Percentiles rank a stretch among this genome's conserved stretches.
phyloP scores from a whole-genome alignment of 2,888 invertebrate species.

The Hydrotaea cyrtoneurina region DNA sequence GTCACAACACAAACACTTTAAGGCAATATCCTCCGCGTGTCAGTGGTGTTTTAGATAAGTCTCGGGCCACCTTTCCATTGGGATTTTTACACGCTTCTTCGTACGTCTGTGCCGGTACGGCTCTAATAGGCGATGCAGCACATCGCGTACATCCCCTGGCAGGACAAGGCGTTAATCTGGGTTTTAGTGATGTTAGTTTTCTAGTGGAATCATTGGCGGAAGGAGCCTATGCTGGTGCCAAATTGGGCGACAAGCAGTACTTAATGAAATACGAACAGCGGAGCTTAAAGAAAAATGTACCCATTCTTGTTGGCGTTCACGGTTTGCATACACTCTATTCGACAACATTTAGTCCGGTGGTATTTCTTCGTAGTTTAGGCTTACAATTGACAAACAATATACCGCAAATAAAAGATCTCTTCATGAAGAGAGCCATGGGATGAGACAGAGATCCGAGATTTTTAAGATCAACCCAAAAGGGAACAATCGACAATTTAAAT shows the following conservation, averaged over 20 bases:
- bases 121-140: conserved; percentile 93
- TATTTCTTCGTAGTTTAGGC: conserved; percentile 90
- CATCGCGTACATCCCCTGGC: conserved; percentile 97
- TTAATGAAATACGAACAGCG: conserved; percentile 91
- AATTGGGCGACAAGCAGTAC: conserved; percentile 86
- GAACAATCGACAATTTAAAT: conserved; percentile 1
- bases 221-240: conserved; percentile 87
- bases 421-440: conserved; percentile 78
- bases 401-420: conserved; percentile 84
- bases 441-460: conserved; percentile 57
- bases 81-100: conserved; percentile 94
- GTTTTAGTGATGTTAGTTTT: conserved; percentile 94
- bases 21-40: conserved; percentile 80
- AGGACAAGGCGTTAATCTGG: conserved; percentile 98
- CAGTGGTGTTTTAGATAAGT: conserved; percentile 74
- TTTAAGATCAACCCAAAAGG: too few species aligned
- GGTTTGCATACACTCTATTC: conserved; percentile 92
- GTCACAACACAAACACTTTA: conserved; percentile 75
- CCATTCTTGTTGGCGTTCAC: conserved; percentile 93
- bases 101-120: conserved; percentile 91
- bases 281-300: conserved; percentile 92
- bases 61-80: conserved; percentile 93
- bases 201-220: conserved; percentile 87
- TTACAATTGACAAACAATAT: conserved; percentile 90
- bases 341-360: conserved; percentile 87